These are phyloP conservation scores for Falco rusticolus DNA, from an alignment of 2,797 vertebrate genomes.

Conservation along the genomic window DNA sequence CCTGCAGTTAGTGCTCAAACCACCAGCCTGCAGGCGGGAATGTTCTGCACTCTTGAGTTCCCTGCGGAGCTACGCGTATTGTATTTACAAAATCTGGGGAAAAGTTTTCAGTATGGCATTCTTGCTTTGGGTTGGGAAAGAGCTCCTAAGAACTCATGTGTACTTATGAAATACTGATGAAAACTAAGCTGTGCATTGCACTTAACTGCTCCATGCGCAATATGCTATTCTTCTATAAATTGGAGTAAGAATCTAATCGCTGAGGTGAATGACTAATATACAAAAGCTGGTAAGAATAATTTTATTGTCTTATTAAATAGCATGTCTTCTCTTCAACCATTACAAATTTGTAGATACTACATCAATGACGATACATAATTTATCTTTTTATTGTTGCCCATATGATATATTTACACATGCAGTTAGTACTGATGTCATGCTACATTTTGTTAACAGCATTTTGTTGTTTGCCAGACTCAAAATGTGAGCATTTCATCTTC, in stretches of 20 bases:
- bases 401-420: slow-evolving; percentile 88
- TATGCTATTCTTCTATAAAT: neutral
- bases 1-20: neutral
- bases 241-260: neutral
- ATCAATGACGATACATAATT: slow-evolving; percentile 84
- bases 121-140: neutral
- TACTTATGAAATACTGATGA: neutral
- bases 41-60: accelerated
- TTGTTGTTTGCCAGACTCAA: slow-evolving; percentile 64
- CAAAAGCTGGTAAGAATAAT: slow-evolving; percentile 85
- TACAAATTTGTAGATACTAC: slow-evolving; percentile 86
- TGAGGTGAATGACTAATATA: slow-evolving; percentile 51
- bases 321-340: slow-evolving; percentile 81
- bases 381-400: slow-evolving; percentile 75
- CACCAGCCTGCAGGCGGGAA: neutral
- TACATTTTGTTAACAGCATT: slow-evolving; percentile 87
- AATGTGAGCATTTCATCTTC: slow-evolving; percentile 72
- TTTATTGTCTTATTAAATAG: slow-evolving; percentile 94
- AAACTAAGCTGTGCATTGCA: neutral
- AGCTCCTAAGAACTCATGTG: neutral
- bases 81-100: neutral
- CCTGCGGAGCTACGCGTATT: neutral
- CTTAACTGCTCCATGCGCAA: neutral
- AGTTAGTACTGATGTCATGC: slow-evolving; percentile 88
- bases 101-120: neutral